Percentiles rank a stretch among this genome's conserved stretches.
Conservation (phyloP, 2,113 vertebrate species). For the Amia ocellicauda region DNA sequence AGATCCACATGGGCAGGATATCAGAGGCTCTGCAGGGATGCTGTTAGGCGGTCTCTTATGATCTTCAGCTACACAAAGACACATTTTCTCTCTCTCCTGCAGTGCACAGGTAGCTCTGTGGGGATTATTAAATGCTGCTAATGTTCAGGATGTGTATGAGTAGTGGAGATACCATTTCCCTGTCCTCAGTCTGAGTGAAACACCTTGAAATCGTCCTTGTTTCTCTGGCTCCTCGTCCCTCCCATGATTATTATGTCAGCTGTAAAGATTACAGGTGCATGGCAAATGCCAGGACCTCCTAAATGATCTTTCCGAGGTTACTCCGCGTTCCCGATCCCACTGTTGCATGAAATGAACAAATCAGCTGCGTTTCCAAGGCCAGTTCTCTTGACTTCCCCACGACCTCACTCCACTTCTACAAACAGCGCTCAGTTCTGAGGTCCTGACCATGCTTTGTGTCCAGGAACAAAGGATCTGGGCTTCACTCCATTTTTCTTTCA, state of each 20-base stretch:
- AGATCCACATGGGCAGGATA: no score
- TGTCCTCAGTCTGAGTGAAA: not conserved
- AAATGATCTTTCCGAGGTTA: slow-evolving; percentile 9
- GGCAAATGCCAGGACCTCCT: not conserved
- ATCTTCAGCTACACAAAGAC: no score
- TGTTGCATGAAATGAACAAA: slow-evolving; percentile 15
- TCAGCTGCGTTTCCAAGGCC: not conserved
- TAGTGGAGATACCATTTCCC: not conserved
- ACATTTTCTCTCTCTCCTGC: no score
- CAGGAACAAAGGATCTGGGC: no score
- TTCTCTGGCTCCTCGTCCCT: not conserved
- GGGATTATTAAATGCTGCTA: no score
- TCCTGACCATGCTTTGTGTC: no score
- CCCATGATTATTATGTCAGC: slow-evolving; percentile 4
- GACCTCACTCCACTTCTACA: not conserved
- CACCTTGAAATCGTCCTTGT: not conserved
- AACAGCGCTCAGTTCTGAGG: not conserved
- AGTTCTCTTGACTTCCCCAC: not conserved
- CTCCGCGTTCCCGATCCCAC: slow-evolving; percentile 1
- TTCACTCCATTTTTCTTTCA: no score
- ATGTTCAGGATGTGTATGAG: no score
- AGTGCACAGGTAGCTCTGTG: no score
- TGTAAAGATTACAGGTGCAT: slow-evolving; percentile 10
- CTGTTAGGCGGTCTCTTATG: no score
- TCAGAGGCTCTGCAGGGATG: no score